These are phyloP conservation scores for Astreopora myriophthalma DNA, from an alignment of 64 coral and sea anemone species.

Conservation along the genomic window DNA sequence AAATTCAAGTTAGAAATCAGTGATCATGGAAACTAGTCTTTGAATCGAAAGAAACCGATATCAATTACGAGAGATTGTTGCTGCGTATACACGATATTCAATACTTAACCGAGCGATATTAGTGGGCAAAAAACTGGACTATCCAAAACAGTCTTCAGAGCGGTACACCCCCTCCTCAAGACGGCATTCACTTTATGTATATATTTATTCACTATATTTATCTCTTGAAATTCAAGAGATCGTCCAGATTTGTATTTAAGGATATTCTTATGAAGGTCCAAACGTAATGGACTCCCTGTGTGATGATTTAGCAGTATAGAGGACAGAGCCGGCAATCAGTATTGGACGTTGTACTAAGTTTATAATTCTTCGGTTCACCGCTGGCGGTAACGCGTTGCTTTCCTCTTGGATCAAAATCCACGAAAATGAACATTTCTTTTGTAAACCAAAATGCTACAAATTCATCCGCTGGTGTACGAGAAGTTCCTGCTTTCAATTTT, in stretches of 20 bases:
- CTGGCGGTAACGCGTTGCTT: neutral
- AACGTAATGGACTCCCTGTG: neutral
- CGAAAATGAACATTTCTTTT: neutral
- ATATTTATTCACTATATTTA: neutral
- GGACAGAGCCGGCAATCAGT: neutral
- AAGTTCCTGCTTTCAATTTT: neutral
- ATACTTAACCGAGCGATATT: too few species aligned
- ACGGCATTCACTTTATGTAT: too few species aligned
- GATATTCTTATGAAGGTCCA: neutral
- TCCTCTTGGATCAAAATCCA: neutral
- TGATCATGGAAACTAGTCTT: too few species aligned
- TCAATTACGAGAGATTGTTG: too few species aligned
- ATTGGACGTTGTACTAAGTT: neutral
- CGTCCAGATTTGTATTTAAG: neutral
- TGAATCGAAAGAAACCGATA: too few species aligned
- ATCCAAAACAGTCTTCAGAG: too few species aligned
- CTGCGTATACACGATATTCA: too few species aligned
- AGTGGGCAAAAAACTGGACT: too few species aligned
- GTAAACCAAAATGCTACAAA: neutral
- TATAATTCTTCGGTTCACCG: neutral
- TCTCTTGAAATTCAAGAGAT: too few species aligned
- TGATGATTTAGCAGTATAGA: neutral
- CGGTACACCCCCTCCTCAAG: too few species aligned
- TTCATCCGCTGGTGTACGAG: neutral
- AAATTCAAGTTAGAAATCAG: too few species aligned